Base-by-base conservation (phyloP, 92 coral and sea anemone species). In the Pocillopora meandrina region DNA sequence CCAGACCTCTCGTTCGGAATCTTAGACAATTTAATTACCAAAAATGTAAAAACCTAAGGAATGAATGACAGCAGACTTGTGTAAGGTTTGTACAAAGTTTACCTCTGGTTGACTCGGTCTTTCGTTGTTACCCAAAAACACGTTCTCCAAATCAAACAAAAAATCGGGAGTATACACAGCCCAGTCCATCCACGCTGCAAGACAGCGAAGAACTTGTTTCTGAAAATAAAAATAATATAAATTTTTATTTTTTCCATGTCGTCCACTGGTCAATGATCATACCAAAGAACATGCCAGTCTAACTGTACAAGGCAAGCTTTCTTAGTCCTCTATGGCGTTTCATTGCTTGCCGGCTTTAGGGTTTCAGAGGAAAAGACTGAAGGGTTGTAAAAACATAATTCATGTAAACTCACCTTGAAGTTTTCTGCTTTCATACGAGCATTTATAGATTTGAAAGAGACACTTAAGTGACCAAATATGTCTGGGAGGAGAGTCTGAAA, bases 351-450 rank as follows among this genome's bases (percentile, higher is more conserved):
- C n/a, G 23, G 12, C 0, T 65, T 23, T 2, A 23, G 36, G 12
- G 35, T 14, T n/a, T 14, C 8, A 42, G 0, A 7, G 52, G 52
- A 7, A 65, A 14, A 7, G n/a, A 21, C 15, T 31, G 36, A 14
- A 65, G 34, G 6, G 16, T 65, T 10, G 19, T 65, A 68, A n/a
- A 19, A 55, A 35, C 12, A 34, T 42, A 16, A 31, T 12, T 55
- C 2, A 33, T 42, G 8, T 10, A 59, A 19, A 84, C 89, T 91
- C 82, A 97, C 99, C 92, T 96, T 89, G 36, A 97, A 91, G 66
- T 94, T 95, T 82, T 97, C 99, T 1, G 99, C 99, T 89, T 95
- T 97, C 98, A 97, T 97, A n/a, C 99, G 87, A 7, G 99, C 98
- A 79, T 91, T 95, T 12, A 97, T 95, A 58, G 99, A 97, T 80